phyloP scores from a whole-genome alignment of 2,888 invertebrate species.

The Phengaris arion region DNA sequence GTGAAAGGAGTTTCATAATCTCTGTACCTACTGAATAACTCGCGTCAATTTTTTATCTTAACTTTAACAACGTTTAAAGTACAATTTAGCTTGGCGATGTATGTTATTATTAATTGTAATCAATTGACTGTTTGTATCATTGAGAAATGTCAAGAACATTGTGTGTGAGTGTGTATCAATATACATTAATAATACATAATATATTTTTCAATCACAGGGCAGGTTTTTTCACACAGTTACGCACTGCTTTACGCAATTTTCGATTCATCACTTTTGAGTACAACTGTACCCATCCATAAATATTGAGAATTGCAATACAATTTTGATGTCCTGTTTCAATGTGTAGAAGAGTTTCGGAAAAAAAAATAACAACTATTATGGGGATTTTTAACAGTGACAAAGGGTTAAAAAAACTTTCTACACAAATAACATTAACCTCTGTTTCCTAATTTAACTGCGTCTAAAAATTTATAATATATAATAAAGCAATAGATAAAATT shows the following conservation, averaged over 20 bases:
- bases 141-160: slow-evolving; percentile 30
- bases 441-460: no score
- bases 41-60: neutral
- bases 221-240: slow-evolving; percentile 24
- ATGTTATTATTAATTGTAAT: slow-evolving; percentile 22
- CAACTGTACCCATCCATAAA: neutral
- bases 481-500: no score
- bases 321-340: no score
- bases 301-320: no score
- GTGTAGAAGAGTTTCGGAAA: no score
- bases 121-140: slow-evolving; percentile 27
- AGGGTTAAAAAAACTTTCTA: no score
- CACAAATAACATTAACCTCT: no score
- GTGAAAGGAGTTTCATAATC: slow-evolving; percentile 29
- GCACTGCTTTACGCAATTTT: neutral
- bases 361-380: no score
- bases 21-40: neutral
- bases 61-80: neutral
- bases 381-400: no score
- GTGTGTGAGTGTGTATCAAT: no score
- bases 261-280: neutral
- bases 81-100: slow-evolving; percentile 8
- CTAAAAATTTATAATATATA: no score
- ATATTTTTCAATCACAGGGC: slow-evolving; percentile 28
- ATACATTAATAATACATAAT: no score